phyloP scores from a whole-genome alignment of 2,797 vertebrate species.

The Arnoldichthys spilopterus region DNA sequence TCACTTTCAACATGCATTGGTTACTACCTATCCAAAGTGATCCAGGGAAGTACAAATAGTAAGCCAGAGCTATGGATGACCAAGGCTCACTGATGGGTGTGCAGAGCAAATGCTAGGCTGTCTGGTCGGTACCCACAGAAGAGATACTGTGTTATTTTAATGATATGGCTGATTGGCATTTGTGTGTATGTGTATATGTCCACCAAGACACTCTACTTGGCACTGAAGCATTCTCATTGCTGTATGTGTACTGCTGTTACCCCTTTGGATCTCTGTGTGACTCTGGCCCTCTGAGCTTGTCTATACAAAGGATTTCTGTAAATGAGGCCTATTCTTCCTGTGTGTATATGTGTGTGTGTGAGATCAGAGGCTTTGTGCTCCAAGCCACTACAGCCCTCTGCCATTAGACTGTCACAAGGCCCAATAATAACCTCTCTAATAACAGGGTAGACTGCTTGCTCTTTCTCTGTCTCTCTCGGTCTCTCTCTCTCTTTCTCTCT shows the following conservation, averaged over 20 bases:
- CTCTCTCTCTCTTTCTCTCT: constrained; percentile 43
- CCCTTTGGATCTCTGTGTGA: constrained; percentile 41
- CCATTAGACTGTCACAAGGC: constrained; percentile 60
- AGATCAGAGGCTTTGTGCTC: constrained; percentile 54
- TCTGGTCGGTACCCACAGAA: no score
- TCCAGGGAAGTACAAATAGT: no score
- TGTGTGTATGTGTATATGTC: not conserved
- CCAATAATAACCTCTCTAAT: constrained; percentile 66
- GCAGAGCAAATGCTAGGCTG: no score
- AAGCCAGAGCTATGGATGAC: no score
- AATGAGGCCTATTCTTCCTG: constrained; percentile 51
- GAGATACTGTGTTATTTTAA: no score
- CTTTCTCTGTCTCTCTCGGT: constrained; percentile 35
- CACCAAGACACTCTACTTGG: not conserved
- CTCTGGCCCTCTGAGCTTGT: constrained; percentile 7
- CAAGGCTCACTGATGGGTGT: no score
- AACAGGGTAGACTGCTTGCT: constrained; percentile 51
- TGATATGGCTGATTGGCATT: no score
- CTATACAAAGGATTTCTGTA: constrained; percentile 45
- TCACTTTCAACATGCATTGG: no score
- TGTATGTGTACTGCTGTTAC: not conserved
- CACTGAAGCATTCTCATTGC: constrained; percentile 12
- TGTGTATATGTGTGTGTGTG: constrained; percentile 40
- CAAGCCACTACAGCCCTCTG: constrained; percentile 53
- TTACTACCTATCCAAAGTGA: no score